Evolutionary conservation across 2,797 vertebrate genomes (phyloP).

Genomic region (Mallotus villosus): DNA sequence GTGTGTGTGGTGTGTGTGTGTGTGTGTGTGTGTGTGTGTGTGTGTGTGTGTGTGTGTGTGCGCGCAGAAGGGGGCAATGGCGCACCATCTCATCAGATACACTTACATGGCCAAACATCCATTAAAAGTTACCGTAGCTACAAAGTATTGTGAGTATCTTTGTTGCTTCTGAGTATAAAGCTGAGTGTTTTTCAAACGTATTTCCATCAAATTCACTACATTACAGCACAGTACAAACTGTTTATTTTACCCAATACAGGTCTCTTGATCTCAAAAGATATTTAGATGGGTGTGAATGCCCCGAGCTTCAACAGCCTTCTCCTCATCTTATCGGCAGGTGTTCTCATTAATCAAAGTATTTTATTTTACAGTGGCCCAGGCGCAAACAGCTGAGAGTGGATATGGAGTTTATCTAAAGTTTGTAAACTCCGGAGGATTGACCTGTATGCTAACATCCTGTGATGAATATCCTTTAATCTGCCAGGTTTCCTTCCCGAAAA

Average conservation of each 20-base stretch:
- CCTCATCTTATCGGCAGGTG: conserved; percentile 48
- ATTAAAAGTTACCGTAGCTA: no score
- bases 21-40: background rate
- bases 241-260: conserved; percentile 39
- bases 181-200: no score
- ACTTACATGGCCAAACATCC: no score
- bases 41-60: background rate
- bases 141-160: no score
- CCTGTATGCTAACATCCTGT: conserved; percentile 22
- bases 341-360: conserved; percentile 52
- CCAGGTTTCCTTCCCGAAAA: conserved; percentile 29
- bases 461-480: conserved; percentile 13
- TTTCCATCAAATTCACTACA: no score
- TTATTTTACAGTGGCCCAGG: conserved; percentile 53
- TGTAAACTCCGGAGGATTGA: conserved; percentile 33
- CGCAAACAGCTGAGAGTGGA: conserved; percentile 31
- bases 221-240: background rate
- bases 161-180: no score
- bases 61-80: no score
- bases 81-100: no score
- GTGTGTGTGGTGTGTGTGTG: background rate
- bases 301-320: conserved; percentile 36
- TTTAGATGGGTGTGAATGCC: conserved; percentile 50
- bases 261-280: conserved; percentile 60
- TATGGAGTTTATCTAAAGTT: conserved; percentile 52